phyloP scores from a whole-genome alignment of 2,888 invertebrate species.

The Tethea ocularis region DNA sequence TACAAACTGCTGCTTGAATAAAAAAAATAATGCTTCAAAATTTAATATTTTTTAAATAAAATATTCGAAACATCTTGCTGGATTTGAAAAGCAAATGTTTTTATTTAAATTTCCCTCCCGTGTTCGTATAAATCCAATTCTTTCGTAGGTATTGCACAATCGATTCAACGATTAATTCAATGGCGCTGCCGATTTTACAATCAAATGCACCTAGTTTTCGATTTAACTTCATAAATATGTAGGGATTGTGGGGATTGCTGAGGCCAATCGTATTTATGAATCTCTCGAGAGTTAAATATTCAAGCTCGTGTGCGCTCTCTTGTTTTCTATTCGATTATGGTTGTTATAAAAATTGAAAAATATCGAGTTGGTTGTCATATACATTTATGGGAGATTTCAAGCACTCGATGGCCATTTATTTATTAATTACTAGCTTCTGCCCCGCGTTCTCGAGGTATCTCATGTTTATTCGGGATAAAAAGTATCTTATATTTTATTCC shows the following conservation, averaged over 20 bases:
- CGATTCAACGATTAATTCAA: constrained; percentile 3
- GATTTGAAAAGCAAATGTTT: constrained; percentile 9
- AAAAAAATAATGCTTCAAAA: neutral
- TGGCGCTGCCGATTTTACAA: neutral
- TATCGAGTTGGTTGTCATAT: neutral
- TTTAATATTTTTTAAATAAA: neutral
- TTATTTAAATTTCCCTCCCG: neutral
- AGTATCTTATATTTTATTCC: too few species aligned
- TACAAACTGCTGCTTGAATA: neutral
- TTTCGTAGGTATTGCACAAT: neutral
- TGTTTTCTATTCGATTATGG: neutral
- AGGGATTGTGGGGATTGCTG: constrained; percentile 1
- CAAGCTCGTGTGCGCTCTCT: neutral
- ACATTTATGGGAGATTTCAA: neutral
- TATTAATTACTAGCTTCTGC: too few species aligned
- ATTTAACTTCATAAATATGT: constrained; percentile 1
- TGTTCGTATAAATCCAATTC: neutral
- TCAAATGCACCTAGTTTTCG: neutral
- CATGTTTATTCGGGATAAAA: too few species aligned
- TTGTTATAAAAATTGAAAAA: neutral
- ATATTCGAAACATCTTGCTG: neutral
- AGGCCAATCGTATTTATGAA: neutral
- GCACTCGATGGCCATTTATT: neutral
- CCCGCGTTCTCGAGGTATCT: too few species aligned
- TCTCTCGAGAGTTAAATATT: constrained; percentile 1